A percentile compares a stretch with the other conserved stretches of the same genome.
phyloP scores from a whole-genome alignment of 2,797 vertebrate genomes.

The Lycodopsis pacificus region DNA sequence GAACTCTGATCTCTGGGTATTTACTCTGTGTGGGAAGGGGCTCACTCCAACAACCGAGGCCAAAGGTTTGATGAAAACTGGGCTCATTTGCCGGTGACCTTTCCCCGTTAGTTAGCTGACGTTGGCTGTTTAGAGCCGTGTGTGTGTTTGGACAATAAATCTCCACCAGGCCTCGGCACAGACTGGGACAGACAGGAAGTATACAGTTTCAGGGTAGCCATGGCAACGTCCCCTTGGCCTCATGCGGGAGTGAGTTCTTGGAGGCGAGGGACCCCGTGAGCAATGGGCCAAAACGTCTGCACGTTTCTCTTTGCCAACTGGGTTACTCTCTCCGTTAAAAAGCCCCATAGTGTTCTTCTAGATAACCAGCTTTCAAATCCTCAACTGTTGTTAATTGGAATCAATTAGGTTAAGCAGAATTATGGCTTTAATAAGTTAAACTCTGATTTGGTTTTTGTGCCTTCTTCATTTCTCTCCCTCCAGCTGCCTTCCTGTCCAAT shows the following conservation, averaged over 20 bases:
- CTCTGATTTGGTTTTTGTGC: slow-evolving; percentile 27
- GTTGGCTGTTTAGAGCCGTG: slow-evolving; percentile 68
- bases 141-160: slow-evolving; percentile 82
- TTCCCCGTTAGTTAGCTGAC: slow-evolving; percentile 61
- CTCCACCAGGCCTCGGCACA: slow-evolving; percentile 59
- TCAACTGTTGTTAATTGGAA: slow-evolving; percentile 49
- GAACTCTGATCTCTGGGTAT: slow-evolving; percentile 71
- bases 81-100: slow-evolving; percentile 66
- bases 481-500: slow-evolving; percentile 95
- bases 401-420: slow-evolving; percentile 26
- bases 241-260: slow-evolving; percentile 43
- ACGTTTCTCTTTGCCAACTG: slow-evolving; percentile 51
- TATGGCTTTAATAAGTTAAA: slow-evolving; percentile 36
- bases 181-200: slow-evolving; percentile 82
- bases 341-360: slow-evolving; percentile 18
- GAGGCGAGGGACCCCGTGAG: slow-evolving; percentile 41
- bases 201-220: slow-evolving; percentile 84
- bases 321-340: slow-evolving; percentile 49
- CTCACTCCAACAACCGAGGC: slow-evolving; percentile 57
- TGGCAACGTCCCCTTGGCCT: slow-evolving; percentile 74
- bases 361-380: slow-evolving; percentile 35
- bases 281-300: slow-evolving; percentile 51
- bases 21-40: slow-evolving; percentile 68
- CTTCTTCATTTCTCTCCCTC: slow-evolving; percentile 35
- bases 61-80: slow-evolving; percentile 69